A percentile compares a stretch with the other conserved stretches of the same genome.
Evolutionary conservation across 1,140 invertebrate species (phyloP).

Genomic region (Magallana gigas): DNA sequence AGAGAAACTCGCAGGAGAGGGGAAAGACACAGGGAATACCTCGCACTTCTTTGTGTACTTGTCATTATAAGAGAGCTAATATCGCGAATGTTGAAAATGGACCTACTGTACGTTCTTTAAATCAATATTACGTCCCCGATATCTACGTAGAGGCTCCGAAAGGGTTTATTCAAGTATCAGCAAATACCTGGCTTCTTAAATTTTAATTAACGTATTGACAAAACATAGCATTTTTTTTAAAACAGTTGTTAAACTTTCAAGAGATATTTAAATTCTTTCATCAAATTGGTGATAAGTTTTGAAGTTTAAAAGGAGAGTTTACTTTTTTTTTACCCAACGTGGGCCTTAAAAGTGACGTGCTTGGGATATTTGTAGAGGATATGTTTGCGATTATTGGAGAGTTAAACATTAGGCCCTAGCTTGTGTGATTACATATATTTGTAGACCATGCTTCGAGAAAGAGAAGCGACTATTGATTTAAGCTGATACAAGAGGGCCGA

Average conservation of each 20-base stretch:
- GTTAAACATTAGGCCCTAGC: slow-evolving; percentile 40
- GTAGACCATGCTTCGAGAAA: slow-evolving; percentile 36
- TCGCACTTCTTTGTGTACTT: neutral
- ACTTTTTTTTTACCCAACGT: neutral
- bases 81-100: slow-evolving; percentile 17
- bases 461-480: slow-evolving; percentile 23
- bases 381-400: slow-evolving; percentile 35
- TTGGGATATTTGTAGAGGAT: slow-evolving; percentile 12
- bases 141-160: neutral
- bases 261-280: no score
- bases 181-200: neutral
- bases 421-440: slow-evolving; percentile 35
- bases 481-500: neutral
- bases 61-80: slow-evolving; percentile 24
- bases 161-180: neutral
- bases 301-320: neutral
- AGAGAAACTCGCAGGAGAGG: neutral
- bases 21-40: neutral
- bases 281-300: neutral
- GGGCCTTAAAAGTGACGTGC: slow-evolving; percentile 18
- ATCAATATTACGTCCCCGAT: slow-evolving; percentile 14
- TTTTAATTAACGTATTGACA: no score
- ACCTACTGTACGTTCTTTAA: slow-evolving; percentile 4
- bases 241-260: no score
- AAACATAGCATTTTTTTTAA: no score